Percentiles rank a stretch among this genome's conserved stretches.
Conservation (phyloP, 2,113 vertebrate species). For the Gulo gulo region DNA sequence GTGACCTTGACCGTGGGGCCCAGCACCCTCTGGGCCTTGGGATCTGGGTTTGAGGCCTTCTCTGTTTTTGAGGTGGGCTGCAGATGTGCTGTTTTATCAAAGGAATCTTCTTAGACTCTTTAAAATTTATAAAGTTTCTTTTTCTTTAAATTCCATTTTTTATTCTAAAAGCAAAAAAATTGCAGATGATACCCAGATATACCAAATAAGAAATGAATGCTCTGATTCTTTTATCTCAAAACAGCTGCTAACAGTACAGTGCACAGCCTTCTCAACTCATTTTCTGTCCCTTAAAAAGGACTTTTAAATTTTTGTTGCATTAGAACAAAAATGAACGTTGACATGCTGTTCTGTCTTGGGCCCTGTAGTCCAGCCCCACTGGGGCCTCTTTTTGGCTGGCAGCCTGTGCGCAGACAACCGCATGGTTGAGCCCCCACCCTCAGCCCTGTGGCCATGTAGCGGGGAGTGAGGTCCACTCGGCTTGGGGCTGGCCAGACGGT, state of each 20-base stretch:
- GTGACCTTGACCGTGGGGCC: rapidly evolving
- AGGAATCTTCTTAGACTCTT: neutral
- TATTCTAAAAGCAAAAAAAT: neutral
- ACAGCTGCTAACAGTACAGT: rapidly evolving
- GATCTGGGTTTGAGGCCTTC: rapidly evolving
- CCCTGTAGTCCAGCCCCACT: neutral
- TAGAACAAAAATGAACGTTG: neutral
- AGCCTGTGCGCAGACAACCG: neutral
- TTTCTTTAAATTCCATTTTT: neutral
- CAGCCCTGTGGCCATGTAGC: rapidly evolving
- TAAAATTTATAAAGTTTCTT: neutral
- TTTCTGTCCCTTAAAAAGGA: neutral
- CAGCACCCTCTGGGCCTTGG: rapidly evolving
- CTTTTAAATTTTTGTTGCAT: neutral
- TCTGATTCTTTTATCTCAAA: neutral
- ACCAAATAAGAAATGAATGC: neutral
- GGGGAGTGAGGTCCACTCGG: rapidly evolving
- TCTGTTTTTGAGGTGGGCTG: no score
- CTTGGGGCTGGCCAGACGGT: neutral
- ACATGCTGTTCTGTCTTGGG: neutral
- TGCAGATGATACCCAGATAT: neutral
- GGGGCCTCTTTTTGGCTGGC: no score
- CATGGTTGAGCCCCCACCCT: neutral
- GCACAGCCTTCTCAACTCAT: neutral
- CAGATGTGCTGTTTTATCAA: neutral